These are phyloP conservation scores for Lacerta agilis DNA, from an alignment of 2,797 vertebrate genomes.

Conservation along the genomic window DNA sequence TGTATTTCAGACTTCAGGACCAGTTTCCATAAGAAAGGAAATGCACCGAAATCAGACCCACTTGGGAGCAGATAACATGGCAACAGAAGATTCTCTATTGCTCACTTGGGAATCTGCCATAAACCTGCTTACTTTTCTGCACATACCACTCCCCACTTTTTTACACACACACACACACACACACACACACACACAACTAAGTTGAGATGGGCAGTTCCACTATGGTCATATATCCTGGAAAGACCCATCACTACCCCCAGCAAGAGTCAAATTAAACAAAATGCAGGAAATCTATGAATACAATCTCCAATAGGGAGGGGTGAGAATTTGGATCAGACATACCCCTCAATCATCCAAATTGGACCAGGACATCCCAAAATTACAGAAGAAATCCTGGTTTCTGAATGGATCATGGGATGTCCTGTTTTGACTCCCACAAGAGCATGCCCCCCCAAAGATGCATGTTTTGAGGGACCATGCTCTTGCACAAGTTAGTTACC, in stretches of 20 bases:
- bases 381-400: too few relatives aligned
- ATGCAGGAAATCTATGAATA: background rate
- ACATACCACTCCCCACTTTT: background rate
- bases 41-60: slow-evolving; percentile 5
- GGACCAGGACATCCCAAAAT: too few relatives aligned
- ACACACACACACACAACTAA: background rate
- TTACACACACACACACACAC: background rate
- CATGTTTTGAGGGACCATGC: too few relatives aligned
- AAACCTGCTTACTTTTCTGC: background rate
- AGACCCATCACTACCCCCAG: background rate
- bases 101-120: slow-evolving; percentile 5
- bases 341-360: background rate
- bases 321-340: background rate
- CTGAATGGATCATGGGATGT: too few relatives aligned
- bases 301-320: background rate
- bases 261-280: background rate
- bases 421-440: too few relatives aligned
- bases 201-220: background rate
- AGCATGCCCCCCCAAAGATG: too few relatives aligned
- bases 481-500: too few relatives aligned
- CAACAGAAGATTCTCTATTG: background rate
- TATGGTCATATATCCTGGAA: background rate
- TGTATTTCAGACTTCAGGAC: slow-evolving; percentile 25
- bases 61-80: slow-evolving; percentile 16
- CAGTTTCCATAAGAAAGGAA: slow-evolving; percentile 24